Conservation (phyloP, 2,888 invertebrate genomes). For the Pammene aurita region DNA sequence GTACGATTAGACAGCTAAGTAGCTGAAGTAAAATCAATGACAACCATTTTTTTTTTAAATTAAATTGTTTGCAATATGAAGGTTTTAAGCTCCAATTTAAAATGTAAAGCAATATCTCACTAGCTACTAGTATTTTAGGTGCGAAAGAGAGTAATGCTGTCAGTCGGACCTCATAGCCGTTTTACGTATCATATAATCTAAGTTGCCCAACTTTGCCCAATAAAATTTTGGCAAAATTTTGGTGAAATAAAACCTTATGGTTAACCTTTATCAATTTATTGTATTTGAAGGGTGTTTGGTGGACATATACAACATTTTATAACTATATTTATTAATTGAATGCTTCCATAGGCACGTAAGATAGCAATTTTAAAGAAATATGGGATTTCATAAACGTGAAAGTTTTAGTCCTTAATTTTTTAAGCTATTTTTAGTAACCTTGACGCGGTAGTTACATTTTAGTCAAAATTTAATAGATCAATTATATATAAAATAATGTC, state of each 20-base stretch:
- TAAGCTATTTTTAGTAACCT: background rate
- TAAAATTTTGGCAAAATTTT: too few relatives aligned
- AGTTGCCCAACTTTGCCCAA: background rate
- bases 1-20: background rate
- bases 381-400: too few relatives aligned
- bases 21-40: background rate
- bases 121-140: slow-evolving; percentile 21
- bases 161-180: slow-evolving; percentile 7
- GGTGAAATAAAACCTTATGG: too few relatives aligned
- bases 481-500: background rate
- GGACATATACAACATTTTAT: too few relatives aligned
- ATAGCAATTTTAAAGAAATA: too few relatives aligned
- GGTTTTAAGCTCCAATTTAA: slow-evolving; percentile 8
- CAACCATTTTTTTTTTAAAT: too few relatives aligned
- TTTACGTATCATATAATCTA: background rate
- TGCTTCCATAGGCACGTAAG: too few relatives aligned
- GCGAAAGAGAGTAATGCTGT: slow-evolving; percentile 15
- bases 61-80: slow-evolving; percentile 10
- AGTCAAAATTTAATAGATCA: background rate
- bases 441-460: background rate
- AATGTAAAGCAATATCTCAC: slow-evolving; percentile 26
- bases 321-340: too few relatives aligned
- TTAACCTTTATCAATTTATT: too few relatives aligned
- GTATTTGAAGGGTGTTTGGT: too few relatives aligned
- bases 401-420: background rate